Conservation (phyloP, 2,888 invertebrate genomes). For the Drosophila rellima region DNA sequence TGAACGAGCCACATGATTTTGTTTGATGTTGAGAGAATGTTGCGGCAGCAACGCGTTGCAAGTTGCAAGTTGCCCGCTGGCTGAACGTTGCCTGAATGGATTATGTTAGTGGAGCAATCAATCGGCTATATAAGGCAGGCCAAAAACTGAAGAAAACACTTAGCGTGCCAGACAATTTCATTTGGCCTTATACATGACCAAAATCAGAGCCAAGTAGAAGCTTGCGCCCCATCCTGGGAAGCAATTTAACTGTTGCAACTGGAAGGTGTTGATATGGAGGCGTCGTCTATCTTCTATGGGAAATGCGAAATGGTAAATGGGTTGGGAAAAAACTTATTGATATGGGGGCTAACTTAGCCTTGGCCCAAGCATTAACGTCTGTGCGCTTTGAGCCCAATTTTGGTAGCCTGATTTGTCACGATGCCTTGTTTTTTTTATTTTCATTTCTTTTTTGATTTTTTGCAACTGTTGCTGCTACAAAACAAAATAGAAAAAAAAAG, state of each 20-base stretch:
- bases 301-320: background rate
- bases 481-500: conserved; percentile 17
- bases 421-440: conserved; percentile 62
- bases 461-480: conserved; percentile 45
- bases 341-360: conserved; percentile 66
- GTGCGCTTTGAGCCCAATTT: conserved; percentile 78
- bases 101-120: conserved; percentile 82
- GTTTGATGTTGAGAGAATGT: conserved; percentile 66
- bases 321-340: conserved; percentile 72
- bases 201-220: conserved; percentile 61
- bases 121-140: conserved; percentile 79
- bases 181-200: conserved; percentile 74
- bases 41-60: conserved; percentile 32
- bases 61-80: conserved; percentile 45
- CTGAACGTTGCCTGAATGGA: conserved; percentile 55
- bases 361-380: conserved; percentile 34
- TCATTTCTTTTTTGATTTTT: conserved; percentile 48
- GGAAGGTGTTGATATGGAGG: conserved; percentile 65
- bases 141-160: conserved; percentile 74
- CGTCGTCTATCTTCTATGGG: conserved; percentile 39
- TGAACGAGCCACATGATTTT: conserved; percentile 53
- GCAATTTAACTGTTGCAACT: conserved; percentile 48
- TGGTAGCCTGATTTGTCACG: conserved; percentile 86
- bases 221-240: conserved; percentile 56
- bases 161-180: conserved; percentile 76